Base-by-base conservation (phyloP, 37 sponge, comb jelly and placozoan genomes). In the Bolinopsis microptera region DNA sequence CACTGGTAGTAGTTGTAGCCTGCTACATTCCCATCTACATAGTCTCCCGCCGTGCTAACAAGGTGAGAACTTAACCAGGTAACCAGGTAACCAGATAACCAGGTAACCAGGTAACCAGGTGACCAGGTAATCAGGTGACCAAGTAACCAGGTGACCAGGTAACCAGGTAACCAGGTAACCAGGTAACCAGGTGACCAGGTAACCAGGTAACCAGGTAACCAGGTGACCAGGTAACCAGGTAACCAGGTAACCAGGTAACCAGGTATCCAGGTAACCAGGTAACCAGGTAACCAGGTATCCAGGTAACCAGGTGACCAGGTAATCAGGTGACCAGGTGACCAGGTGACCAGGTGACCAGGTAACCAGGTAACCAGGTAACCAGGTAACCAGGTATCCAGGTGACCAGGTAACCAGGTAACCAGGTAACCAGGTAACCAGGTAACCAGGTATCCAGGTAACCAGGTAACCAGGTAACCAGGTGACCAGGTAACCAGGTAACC, bases 1-100 rank as follows among this genome's bases (percentile, higher is more conserved):
- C 82, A 36, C 37, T 80, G 9, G 38, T 80, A 1, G 30, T 80
- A 1, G 82, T 80, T 5, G 35, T 35, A 18, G 23, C 30, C 22
- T 36, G 82, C 22, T 80, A 80, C 38, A 35, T 80, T 33, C 82
- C 82, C 82, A 80, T 80, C 82, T 80, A 30, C 82, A 34, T 80
- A 1, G 37, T 80, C 1, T 80, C 82, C 9, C 82, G 30, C 23
- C 82, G 82, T 3, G 82, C 82, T 35, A 80, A 80, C 37, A 80
- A 80, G 82, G 82, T 80, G 32, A 24, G 22, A 80, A 31, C n/a
- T 23, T 61, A 61, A n/a, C n/a, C n/a, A n/a, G n/a, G n/a, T n/a
- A n/a, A n/a, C n/a, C 61, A 5, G 13, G 61, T 48, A 48, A 48
- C 61, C 13, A 48, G 61, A 18, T 48, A 48, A 48, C 61, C 61